Percentiles rank a stretch among this genome's conserved stretches.
phyloP scores from a whole-genome alignment of 2,113 vertebrate species.

The Pundamilia nyererei region DNA sequence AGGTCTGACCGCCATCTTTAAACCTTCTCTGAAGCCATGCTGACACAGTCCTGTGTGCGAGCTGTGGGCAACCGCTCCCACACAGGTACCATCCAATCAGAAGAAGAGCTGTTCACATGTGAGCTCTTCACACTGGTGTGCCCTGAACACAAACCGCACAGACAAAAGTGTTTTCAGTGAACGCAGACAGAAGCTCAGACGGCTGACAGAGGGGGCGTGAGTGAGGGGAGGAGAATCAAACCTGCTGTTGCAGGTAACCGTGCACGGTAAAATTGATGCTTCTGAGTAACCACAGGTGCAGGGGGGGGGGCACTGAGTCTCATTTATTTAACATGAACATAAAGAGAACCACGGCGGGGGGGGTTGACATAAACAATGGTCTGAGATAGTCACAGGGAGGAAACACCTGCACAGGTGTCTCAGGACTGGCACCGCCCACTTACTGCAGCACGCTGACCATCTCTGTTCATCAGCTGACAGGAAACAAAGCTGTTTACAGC shows the following conservation, averaged over 20 bases:
- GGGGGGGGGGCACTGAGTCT: background rate
- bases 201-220: background rate
- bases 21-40: background rate
- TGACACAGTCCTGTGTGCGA: background rate
- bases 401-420: too few species aligned
- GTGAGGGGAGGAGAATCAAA: background rate
- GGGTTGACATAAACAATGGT: too few species aligned
- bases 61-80: background rate
- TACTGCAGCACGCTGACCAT: too few species aligned
- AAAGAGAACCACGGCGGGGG: too few species aligned
- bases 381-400: too few species aligned
- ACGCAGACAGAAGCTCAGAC: background rate
- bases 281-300: background rate
- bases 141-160: background rate
- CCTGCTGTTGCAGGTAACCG: background rate
- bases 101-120: background rate
- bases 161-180: background rate
- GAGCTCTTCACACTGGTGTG: background rate
- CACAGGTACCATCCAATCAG: background rate
- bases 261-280: background rate
- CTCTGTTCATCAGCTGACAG: too few species aligned
- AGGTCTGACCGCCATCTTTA: background rate
- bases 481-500: too few species aligned
- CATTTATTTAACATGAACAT: too few species aligned
- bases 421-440: too few species aligned